Conservation (phyloP, 2,888 invertebrate species). For the Eupithecia vulgata region DNA sequence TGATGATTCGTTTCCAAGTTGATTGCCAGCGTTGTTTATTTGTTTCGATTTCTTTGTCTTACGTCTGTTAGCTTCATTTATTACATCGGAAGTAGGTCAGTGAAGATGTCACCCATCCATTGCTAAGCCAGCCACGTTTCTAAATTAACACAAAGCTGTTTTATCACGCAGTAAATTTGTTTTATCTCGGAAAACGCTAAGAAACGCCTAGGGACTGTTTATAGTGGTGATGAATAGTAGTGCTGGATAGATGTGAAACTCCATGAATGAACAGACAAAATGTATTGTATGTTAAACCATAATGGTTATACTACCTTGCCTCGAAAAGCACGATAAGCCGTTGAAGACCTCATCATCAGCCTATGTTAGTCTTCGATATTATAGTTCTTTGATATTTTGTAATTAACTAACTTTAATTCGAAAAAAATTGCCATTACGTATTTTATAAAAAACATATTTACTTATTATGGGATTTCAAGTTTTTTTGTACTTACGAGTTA, state of each 20-base stretch:
- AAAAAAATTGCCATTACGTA: too few species aligned
- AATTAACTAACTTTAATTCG: too few species aligned
- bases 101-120: slow-evolving; percentile 21
- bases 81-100: slow-evolving; percentile 10
- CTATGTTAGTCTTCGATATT: too few species aligned
- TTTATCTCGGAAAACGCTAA: slow-evolving; percentile 36
- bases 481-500: too few species aligned
- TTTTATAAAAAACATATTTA: too few species aligned
- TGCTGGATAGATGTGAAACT: slow-evolving; percentile 14
- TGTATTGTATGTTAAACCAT: too few species aligned
- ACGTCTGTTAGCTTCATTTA: background rate
- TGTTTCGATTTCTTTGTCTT: background rate
- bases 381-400: too few species aligned
- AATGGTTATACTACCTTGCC: too few species aligned
- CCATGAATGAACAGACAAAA: too few species aligned
- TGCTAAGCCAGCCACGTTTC: slow-evolving; percentile 34
- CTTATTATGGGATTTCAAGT: too few species aligned
- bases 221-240: slow-evolving; percentile 1
- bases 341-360: too few species aligned
- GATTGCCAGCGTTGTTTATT: background rate
- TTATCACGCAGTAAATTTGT: slow-evolving; percentile 39
- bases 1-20: background rate
- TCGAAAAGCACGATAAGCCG: too few species aligned
- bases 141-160: slow-evolving; percentile 36
- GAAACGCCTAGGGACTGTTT: slow-evolving; percentile 34